Percentiles rank a stretch among this genome's conserved stretches.
phyloP scores from a whole-genome alignment of 1,140 invertebrate genomes.

The Polyergus mexicanus region DNA sequence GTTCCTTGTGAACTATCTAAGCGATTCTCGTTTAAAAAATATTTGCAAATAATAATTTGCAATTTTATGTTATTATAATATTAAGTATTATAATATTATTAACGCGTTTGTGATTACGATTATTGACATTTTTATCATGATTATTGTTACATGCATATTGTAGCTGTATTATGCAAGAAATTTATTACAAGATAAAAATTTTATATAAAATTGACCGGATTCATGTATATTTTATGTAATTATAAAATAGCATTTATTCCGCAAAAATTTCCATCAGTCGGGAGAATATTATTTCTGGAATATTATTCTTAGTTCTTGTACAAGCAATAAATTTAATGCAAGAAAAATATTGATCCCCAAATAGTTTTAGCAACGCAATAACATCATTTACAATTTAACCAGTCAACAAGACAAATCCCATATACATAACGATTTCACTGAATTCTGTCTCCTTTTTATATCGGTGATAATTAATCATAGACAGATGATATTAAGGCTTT shows the following conservation, averaged over 20 bases:
- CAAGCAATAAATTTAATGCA: slow-evolving; percentile 41
- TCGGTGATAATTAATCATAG: slow-evolving; percentile 5
- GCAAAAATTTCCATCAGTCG: neutral
- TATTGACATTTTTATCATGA: too few species aligned
- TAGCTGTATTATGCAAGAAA: too few species aligned
- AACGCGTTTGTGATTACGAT: too few species aligned
- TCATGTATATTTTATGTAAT: too few species aligned
- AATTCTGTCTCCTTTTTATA: slow-evolving; percentile 41
- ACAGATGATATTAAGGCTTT: neutral
- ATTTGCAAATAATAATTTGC: neutral
- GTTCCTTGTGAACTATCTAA: neutral
- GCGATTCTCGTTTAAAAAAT: neutral
- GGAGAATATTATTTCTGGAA: neutral
- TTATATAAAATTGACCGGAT: too few species aligned
- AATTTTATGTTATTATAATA: too few species aligned
- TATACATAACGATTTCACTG: neutral
- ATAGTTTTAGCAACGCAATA: neutral
- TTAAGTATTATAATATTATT: too few species aligned
- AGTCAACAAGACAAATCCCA: neutral
- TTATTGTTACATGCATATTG: too few species aligned
- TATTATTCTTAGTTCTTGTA: neutral
- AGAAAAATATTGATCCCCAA: slow-evolving; percentile 42
- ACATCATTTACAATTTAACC: slow-evolving; percentile 44
- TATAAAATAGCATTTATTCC: too few species aligned
- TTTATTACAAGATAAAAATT: too few species aligned